phyloP scores from a whole-genome alignment of 2,797 vertebrate species.

The Pogonophryne albipinna region DNA sequence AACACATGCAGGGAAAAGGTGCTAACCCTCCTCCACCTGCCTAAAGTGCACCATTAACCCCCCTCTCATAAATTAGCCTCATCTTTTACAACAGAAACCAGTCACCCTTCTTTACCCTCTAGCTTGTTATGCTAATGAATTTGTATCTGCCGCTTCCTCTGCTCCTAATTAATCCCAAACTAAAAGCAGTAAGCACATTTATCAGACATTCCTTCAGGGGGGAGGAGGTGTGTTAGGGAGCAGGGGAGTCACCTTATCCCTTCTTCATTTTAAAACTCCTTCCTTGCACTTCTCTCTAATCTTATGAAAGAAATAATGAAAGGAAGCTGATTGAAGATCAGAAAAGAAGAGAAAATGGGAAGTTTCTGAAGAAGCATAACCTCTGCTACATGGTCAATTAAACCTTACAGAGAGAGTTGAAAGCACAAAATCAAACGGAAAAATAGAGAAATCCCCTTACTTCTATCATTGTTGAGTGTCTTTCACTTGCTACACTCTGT shows the following conservation, averaged over 20 bases:
- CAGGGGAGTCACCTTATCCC: constrained; percentile 21
- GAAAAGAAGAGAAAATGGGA: constrained; percentile 26
- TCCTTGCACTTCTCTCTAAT: constrained; percentile 45
- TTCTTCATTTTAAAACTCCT: constrained; percentile 21
- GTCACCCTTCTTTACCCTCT: constrained; percentile 46
- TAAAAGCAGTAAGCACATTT: constrained; percentile 62
- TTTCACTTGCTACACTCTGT: constrained; percentile 16
- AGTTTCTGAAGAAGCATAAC: constrained; percentile 24
- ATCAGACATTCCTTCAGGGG: constrained; percentile 71
- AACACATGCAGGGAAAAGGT: constrained; percentile 12
- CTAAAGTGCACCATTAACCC: constrained; percentile 74
- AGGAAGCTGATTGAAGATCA: constrained; percentile 34
- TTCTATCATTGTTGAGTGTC: constrained; percentile 42
- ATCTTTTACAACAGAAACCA: constrained; percentile 48
- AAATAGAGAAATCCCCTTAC: constrained; percentile 37
- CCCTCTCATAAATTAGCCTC: constrained; percentile 74
- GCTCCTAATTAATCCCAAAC: constrained; percentile 70
- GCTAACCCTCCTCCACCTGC: constrained; percentile 38
- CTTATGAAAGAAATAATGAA: constrained; percentile 29
- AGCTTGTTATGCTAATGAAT: constrained; percentile 74
- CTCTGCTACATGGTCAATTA: constrained; percentile 20
- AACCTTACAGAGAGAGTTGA: constrained; percentile 54
- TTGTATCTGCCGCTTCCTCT: constrained; percentile 52
- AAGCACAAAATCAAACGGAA: constrained; percentile 43
- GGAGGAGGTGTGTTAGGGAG: neutral